Percentiles rank a stretch among this genome's conserved stretches.
Evolutionary conservation across 2,113 vertebrate species (phyloP).

Genomic region (Spea bombifrons): DNA sequence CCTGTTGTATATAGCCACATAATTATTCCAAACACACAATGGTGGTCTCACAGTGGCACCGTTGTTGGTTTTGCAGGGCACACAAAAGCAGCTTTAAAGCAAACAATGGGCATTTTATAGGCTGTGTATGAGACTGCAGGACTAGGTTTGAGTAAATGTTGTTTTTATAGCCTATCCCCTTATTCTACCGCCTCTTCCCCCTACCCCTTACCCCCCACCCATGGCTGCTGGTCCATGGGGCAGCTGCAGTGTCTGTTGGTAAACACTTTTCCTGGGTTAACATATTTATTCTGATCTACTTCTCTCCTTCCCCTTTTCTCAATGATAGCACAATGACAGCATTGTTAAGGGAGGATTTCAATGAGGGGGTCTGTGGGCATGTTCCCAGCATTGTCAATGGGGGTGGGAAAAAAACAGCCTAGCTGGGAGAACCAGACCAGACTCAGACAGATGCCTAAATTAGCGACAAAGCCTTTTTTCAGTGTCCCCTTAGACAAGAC

Average conservation of each 20-base stretch:
- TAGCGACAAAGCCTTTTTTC: slow-evolving; percentile 79
- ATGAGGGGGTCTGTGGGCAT: slow-evolving; percentile 77
- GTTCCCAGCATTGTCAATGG: slow-evolving; percentile 81
- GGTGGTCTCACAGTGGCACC: slow-evolving; percentile 1
- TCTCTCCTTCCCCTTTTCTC: slow-evolving; percentile 69
- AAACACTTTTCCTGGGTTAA: slow-evolving; percentile 80
- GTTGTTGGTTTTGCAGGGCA: slow-evolving; percentile 32
- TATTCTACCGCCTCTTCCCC: slow-evolving; percentile 4
- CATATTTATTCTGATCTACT: slow-evolving; percentile 78
- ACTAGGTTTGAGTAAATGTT: slow-evolving; percentile 57
- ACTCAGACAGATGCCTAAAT: slow-evolving; percentile 93
- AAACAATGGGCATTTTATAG: slow-evolving; percentile 37
- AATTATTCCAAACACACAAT: slow-evolving; percentile 37
- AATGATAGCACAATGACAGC: slow-evolving; percentile 79
- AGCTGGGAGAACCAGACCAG: slow-evolving; percentile 75
- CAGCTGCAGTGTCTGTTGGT: slow-evolving; percentile 86
- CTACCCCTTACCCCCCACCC: slow-evolving; percentile 12
- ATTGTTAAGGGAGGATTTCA: slow-evolving; percentile 87
- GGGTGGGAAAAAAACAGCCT: slow-evolving; percentile 69
- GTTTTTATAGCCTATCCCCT: slow-evolving; percentile 45
- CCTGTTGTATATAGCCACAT: slow-evolving; percentile 28
- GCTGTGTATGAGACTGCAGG: slow-evolving; percentile 47
- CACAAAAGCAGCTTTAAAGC: slow-evolving; percentile 27
- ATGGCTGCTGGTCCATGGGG: slow-evolving; percentile 49
- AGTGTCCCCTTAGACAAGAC: slow-evolving; percentile 76